Evolutionary conservation across 1,140 invertebrate species (phyloP), one percentile per base, ranked within the genome.

Genomic region (Papilio dardanus): DNA sequence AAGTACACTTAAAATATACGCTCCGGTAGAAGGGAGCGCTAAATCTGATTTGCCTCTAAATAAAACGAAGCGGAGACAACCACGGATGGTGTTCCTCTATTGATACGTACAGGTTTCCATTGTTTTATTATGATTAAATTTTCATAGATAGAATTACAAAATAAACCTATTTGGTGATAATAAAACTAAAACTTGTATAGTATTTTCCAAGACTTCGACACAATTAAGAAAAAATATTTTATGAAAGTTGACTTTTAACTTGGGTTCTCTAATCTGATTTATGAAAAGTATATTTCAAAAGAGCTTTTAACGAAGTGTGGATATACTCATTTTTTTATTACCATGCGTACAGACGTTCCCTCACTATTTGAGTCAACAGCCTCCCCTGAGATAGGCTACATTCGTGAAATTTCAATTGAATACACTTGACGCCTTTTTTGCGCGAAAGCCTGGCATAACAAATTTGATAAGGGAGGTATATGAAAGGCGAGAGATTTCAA

Each of bases 21-120:
- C 28, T 71, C n/a, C 40, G 37, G 69, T 46, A 71, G 40, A 50
- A 16, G 42, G 12, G 16, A 7, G 14, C 14, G 67, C 35, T 40
- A 84, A 88, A 89, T 90, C 84, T 81, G 79, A 89, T 89, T 89
- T 88, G 81, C 78, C 75, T 78, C 78, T 79, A 87, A 88, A 89
- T 89, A 89, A 88, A 88, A 87, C 83, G 83, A 86, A 84, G 86
- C 79, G 75, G 77, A 75, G 71, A 77, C 78, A 80, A 83, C 81
- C 78, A 62, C 78, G 79, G 69, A 76, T 74, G 68, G 37, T 75
- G 71, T 65, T 62, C 77, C 74, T 80, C 73, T 79, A 77, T 77
- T 78, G 80, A 85, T 83, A 82, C 78, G 77, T 76, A 50, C 21
- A 24, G 66, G 78, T 78, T 71, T 84, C 77, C 88, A 87, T 81